Evolutionary conservation across 2,888 invertebrate species (phyloP).

Genomic region (Pteria penguin): DNA sequence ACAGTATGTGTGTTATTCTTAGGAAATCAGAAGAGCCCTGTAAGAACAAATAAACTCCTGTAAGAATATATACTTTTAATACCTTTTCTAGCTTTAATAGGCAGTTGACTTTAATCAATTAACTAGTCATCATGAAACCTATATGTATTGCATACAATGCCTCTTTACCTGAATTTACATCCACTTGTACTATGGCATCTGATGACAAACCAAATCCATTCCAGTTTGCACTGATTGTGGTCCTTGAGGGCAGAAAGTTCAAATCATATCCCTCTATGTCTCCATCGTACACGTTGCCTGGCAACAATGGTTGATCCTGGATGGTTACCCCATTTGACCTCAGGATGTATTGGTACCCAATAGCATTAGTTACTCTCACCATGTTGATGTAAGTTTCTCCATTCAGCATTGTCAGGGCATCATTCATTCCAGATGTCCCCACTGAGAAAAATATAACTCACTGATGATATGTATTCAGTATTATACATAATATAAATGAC

Average conservation of each 20-base stretch:
- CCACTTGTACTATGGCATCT: constrained; percentile 37
- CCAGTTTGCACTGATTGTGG: constrained; percentile 68
- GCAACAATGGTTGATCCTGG: constrained; percentile 61
- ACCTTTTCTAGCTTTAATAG: too few species aligned
- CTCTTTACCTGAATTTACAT: constrained; percentile 49
- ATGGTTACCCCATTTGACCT: constrained; percentile 67
- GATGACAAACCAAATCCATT: constrained; percentile 63
- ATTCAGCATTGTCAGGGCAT: constrained; percentile 59
- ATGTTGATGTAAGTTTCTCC: constrained; percentile 62
- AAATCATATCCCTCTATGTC: constrained; percentile 59
- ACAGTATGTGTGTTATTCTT: too few species aligned
- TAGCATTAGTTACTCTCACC: constrained; percentile 61
- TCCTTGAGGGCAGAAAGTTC: constrained; percentile 50
- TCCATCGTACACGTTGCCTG: constrained; percentile 67
- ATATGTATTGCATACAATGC: neutral
- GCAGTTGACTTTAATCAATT: too few species aligned
- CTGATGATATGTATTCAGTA: too few species aligned
- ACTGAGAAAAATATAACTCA: constrained; percentile 41
- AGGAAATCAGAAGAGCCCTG: too few species aligned
- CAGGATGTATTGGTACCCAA: constrained; percentile 59
- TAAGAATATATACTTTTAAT: too few species aligned
- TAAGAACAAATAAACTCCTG: too few species aligned
- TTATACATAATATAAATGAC: too few species aligned
- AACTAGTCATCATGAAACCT: too few species aligned
- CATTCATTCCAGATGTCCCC: constrained; percentile 54